A percentile compares a stretch with the other conserved stretches of the same genome.
Conservation (phyloP, 2,797 vertebrate species). For the Dryobates pubescens region DNA sequence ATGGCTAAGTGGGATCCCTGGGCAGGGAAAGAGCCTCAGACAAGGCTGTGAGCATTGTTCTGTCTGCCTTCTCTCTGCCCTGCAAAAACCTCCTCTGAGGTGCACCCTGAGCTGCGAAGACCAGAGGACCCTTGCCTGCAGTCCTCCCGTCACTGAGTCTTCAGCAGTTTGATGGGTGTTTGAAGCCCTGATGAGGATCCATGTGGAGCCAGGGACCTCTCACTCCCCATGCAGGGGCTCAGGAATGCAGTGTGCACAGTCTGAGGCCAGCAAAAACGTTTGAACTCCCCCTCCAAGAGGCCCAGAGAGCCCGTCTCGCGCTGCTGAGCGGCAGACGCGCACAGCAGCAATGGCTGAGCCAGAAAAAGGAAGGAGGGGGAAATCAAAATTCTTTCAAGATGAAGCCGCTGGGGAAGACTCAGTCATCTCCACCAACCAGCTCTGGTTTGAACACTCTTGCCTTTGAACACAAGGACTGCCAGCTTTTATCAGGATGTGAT, state of each 20-base stretch:
- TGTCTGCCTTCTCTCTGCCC: not conserved
- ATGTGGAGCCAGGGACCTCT: conserved; percentile 4
- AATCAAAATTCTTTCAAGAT: conserved; percentile 65
- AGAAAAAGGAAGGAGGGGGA: not conserved
- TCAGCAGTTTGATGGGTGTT: not conserved
- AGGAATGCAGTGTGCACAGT: conserved; percentile 39
- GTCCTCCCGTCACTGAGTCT: not conserved
- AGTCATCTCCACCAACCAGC: conserved; percentile 24
- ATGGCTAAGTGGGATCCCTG: not conserved
- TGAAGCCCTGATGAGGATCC: conserved; percentile 3
- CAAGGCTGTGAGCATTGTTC: not conserved
- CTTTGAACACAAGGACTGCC: not conserved
- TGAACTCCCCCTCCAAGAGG: conserved; percentile 58
- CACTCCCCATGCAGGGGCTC: not conserved
- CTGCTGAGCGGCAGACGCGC: conserved; percentile 39
- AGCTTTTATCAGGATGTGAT: conserved; percentile 12
- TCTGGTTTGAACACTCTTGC: not conserved
- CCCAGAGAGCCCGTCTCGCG: conserved; percentile 46
- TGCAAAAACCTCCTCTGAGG: not conserved
- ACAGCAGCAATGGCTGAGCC: conserved; percentile 9
- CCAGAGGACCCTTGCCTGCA: not conserved
- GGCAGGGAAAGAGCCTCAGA: not conserved
- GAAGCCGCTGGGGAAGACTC: conserved; percentile 64
- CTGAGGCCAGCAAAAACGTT: conserved; percentile 43
- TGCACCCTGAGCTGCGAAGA: not conserved